Evolutionary conservation across 2,113 vertebrate species (phyloP).

Genomic region (Tragelaphus strepsiceros): DNA sequence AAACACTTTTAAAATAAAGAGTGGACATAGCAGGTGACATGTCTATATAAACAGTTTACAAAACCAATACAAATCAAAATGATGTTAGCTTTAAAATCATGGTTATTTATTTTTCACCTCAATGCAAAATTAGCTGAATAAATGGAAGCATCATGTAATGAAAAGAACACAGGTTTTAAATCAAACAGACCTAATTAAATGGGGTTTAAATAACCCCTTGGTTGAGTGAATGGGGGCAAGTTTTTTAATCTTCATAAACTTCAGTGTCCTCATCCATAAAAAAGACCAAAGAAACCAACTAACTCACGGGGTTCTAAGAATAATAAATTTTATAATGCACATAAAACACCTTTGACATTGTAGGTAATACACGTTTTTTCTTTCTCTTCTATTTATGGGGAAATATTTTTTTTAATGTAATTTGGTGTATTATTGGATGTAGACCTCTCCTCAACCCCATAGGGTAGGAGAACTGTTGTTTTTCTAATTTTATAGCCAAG

Average conservation of each 20-base stretch:
- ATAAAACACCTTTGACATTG: background rate
- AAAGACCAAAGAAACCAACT: background rate
- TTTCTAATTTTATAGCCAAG: background rate
- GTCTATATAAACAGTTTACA: background rate
- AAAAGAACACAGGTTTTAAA: background rate
- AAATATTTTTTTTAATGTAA: background rate
- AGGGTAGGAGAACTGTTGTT: background rate
- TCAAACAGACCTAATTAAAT: background rate
- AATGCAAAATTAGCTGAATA: background rate
- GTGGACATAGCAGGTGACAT: background rate
- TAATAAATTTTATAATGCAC: background rate
- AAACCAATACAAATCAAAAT: background rate
- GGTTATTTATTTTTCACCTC: background rate
- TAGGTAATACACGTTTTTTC: background rate
- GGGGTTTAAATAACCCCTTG: background rate
- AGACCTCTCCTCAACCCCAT: background rate
- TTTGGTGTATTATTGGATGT: background rate
- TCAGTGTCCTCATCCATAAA: background rate
- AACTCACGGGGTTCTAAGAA: background rate
- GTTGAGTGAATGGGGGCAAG: background rate
- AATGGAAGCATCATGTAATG: background rate
- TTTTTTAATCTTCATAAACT: background rate
- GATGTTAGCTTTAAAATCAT: background rate
- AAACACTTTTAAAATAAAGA: background rate
- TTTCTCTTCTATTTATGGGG: background rate